Evolutionary conservation across 1,140 invertebrate species (phyloP).

Genomic region (Druon quercuslanigerum): DNA sequence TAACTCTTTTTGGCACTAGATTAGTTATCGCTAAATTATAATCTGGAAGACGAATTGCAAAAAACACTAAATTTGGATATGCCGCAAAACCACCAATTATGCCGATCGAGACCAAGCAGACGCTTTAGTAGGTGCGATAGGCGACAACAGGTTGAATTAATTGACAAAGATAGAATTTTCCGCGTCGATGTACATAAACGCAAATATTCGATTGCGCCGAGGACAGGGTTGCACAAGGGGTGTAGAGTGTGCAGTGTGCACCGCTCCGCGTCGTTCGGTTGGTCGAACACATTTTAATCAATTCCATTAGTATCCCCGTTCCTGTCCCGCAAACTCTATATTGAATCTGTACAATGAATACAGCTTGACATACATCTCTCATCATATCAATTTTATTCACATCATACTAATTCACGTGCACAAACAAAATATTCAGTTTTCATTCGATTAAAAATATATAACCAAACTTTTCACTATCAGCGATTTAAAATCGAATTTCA

Average conservation of each 20-base stretch:
- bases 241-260: constrained; percentile 42
- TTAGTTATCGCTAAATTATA: background rate
- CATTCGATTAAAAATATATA: too few species aligned
- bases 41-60: constrained; percentile 18
- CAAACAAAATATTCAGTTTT: too few species aligned
- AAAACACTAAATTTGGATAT: constrained; percentile 24
- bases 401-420: too few species aligned
- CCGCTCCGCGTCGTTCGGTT: constrained; percentile 61
- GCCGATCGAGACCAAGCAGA: constrained; percentile 42
- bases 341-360: background rate
- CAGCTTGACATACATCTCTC: too few species aligned
- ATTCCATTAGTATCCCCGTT: constrained; percentile 73
- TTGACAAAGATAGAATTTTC: constrained; percentile 74
- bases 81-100: constrained; percentile 61
- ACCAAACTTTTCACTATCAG: too few species aligned
- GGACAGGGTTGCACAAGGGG: constrained; percentile 51
- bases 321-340: constrained; percentile 49
- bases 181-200: constrained; percentile 68
- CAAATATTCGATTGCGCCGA: constrained; percentile 69
- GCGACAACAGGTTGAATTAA: constrained; percentile 74
- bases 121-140: constrained; percentile 45
- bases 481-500: too few species aligned
- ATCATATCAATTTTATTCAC: too few species aligned
- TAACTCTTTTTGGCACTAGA: too few species aligned
- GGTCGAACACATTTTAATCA: constrained; percentile 76